Evolutionary conservation across 2,113 vertebrate genomes (phyloP), one percentile per base, ranked within the genome.

Genomic region (Perca schrenkii): DNA sequence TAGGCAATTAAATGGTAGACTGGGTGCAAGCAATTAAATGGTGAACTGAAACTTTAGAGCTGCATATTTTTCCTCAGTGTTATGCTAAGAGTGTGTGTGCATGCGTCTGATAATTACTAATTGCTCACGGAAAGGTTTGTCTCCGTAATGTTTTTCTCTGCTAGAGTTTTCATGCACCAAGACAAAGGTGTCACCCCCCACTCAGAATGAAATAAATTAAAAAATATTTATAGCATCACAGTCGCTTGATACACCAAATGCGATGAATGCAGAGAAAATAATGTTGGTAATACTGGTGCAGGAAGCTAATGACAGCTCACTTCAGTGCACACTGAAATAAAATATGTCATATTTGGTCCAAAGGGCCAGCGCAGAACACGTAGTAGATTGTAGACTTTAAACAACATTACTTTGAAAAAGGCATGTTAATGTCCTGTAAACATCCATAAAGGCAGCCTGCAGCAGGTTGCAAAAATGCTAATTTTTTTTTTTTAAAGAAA

Each of bases 1-100:
- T 50, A 74, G 61, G 83, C 66, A 90, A 92, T 89, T 91, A 83
- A 91, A 84, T 82, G 70, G 74, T 79, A 82, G 84, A 83, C 83
- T 86, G 87, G 25, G 1, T 66, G 22, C 77, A 69, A 72, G 83
- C 69, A 86, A 90, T 91, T 88, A 89, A 90, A 77, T 66, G 31
- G 43, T 46, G 52, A 86, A 77, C 34, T 25, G 70, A 87, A 85
- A 79, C 67, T 75, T 77, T 53, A 64, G 60, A 53, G 78, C 62
- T 64, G 61, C 67, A 56, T 67, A 53, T 79, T 83, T 83, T 60
- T 74, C 58, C 49, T 0, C 61, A 47, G 34, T 85, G 67, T 88
- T 74, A 74, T 73, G 85, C 61, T 78, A 58, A 50, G 54, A 31
- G 36, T 70, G 81, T 63, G 65, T 73, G 56, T 62, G 34, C 1